These are phyloP conservation scores for Eupleurogrammus muticus DNA, from an alignment of 2,797 vertebrate species.

Conservation along the genomic window DNA sequence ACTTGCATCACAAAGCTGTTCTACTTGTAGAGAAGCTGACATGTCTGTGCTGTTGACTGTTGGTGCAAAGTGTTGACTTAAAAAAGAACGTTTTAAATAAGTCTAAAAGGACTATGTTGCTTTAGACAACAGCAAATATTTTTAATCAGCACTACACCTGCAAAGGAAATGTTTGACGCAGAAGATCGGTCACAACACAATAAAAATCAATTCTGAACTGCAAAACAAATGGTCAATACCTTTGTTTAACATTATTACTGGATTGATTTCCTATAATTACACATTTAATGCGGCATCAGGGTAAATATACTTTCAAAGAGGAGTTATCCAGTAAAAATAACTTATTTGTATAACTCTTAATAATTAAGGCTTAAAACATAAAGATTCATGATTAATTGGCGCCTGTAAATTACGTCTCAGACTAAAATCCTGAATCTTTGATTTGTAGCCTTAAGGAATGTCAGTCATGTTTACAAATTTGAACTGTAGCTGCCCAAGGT, in stretches of 20 bases:
- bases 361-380: neutral
- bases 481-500: constrained; percentile 32
- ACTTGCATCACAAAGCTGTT: constrained; percentile 45
- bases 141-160: neutral
- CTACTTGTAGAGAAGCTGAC: constrained; percentile 18
- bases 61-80: constrained; percentile 11
- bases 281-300: neutral
- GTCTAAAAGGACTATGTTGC: constrained; percentile 11
- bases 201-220: neutral
- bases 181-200: constrained; percentile 7
- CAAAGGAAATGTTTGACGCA: neutral
- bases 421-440: constrained; percentile 32
- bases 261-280: neutral
- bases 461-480: constrained; percentile 52
- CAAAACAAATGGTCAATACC: neutral
- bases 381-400: constrained; percentile 7
- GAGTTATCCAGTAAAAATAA: neutral
- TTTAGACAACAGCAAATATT: neutral
- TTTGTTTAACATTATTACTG: constrained; percentile 5
- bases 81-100: constrained; percentile 24
- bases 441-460: constrained; percentile 37
- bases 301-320: neutral
- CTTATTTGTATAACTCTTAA: neutral
- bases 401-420: constrained; percentile 15
- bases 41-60: constrained; percentile 14